These are phyloP conservation scores for Holotrichia oblita DNA, from an alignment of 1,140 invertebrate species.

Conservation along the genomic window DNA sequence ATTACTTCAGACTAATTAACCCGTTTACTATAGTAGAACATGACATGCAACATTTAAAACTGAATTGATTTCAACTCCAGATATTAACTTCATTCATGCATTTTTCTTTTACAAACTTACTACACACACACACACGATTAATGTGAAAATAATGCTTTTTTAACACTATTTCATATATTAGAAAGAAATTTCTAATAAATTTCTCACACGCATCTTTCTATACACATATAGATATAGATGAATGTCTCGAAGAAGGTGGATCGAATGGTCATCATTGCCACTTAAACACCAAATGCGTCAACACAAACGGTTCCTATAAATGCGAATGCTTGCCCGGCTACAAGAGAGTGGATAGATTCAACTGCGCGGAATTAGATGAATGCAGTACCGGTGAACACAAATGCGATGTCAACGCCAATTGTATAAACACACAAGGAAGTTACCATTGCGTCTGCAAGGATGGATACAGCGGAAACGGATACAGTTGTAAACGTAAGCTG, in stretches of 20 bases:
- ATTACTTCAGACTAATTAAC: neutral
- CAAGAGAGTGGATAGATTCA: conserved; percentile 77
- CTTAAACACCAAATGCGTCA: conserved; percentile 81
- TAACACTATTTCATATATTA: neutral
- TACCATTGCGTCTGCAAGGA: conserved; percentile 84
- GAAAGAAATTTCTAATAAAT: neutral
- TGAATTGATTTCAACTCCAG: neutral
- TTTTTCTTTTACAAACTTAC: neutral
- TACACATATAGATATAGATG: conserved; percentile 75
- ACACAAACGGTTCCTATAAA: conserved; percentile 79
- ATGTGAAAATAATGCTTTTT: neutral
- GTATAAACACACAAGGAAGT: conserved; percentile 86
- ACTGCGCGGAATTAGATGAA: conserved; percentile 85
- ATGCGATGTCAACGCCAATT: conserved; percentile 82
- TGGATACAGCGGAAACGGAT: conserved; percentile 87
- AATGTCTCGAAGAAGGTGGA: conserved; percentile 78
- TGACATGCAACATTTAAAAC: neutral
- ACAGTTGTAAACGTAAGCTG: conserved; percentile 79
- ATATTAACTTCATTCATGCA: neutral
- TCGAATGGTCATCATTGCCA: conserved; percentile 83
- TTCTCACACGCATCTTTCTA: neutral
- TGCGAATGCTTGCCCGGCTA: conserved; percentile 87
- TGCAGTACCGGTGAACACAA: conserved; percentile 74
- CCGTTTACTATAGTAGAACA: neutral
- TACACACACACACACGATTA: neutral